Conservation (phyloP, 2,113 vertebrate genomes). For the Gymnorhina tibicen region DNA sequence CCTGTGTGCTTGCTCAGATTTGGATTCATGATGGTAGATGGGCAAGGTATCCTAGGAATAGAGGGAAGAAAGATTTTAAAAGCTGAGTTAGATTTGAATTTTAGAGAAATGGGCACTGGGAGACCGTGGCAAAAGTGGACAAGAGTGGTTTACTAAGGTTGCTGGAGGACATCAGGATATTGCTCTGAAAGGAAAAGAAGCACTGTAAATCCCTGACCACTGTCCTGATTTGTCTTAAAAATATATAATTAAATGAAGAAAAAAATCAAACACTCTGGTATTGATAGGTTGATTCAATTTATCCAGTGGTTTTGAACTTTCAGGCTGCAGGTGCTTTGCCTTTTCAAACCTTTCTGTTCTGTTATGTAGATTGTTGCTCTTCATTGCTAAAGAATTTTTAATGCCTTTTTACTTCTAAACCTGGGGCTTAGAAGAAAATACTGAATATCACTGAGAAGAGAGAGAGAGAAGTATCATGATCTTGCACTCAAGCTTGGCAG, state of each 20-base stretch:
- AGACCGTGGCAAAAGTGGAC: background rate
- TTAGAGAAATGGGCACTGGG: background rate
- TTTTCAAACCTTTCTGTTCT: background rate
- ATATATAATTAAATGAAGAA: background rate
- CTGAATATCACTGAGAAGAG: background rate
- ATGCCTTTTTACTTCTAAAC: background rate
- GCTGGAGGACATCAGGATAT: background rate
- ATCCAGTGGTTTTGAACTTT: background rate
- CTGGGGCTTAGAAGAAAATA: background rate
- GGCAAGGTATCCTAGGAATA: background rate
- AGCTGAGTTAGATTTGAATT: background rate
- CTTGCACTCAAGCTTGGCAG: background rate
- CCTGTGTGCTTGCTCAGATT: background rate
- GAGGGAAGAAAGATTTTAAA: background rate
- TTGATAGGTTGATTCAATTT: background rate
- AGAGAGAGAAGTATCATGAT: background rate
- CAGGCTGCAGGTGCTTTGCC: background rate
- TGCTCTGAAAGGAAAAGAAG: background rate
- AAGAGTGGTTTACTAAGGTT: background rate
- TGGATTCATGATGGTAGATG: background rate
- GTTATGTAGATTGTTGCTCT: background rate
- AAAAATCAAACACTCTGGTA: rapidly evolving
- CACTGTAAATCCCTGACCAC: background rate
- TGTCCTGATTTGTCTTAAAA: background rate
- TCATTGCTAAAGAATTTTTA: background rate